These are phyloP conservation scores for Saguinus imperator DNA, from an alignment of 2,113 vertebrate species.

Conservation along the genomic window DNA sequence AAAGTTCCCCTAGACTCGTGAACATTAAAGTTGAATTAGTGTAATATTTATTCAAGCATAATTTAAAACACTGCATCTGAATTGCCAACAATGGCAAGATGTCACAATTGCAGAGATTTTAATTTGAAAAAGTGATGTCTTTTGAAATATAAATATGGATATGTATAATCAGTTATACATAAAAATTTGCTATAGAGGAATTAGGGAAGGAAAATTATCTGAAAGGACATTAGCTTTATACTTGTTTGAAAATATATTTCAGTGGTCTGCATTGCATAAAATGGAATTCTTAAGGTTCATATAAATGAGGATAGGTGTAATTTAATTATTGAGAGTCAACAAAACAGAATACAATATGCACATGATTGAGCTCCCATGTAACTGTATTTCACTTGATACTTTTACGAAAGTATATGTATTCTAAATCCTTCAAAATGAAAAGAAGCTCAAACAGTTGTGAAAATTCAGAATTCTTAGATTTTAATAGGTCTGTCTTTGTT, in stretches of 20 bases:
- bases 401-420: background rate
- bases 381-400: conserved; percentile 13
- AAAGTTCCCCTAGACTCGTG: background rate
- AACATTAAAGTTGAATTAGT: conserved; percentile 51
- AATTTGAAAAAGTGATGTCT: conserved; percentile 28
- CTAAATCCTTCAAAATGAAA: conserved; percentile 7
- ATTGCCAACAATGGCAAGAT: background rate
- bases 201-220: background rate
- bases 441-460: background rate
- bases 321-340: conserved; percentile 46
- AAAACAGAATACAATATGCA: conserved; percentile 21
- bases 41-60: conserved; percentile 52
- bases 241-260: conserved; percentile 47
- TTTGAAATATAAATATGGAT: conserved; percentile 8
- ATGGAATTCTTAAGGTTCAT: background rate
- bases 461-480: conserved; percentile 38
- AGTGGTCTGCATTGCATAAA: conserved; percentile 2
- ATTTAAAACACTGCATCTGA: background rate
- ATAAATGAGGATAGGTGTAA: conserved; percentile 23
- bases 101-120: conserved; percentile 38
- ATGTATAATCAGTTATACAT: background rate
- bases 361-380: background rate
- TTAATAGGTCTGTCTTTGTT: background rate
- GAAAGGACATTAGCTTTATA: background rate
- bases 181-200: conserved; percentile 19